Percentiles rank a stretch among this genome's conserved stretches.
These are phyloP conservation scores for Eulemur coronatus DNA, from an alignment of 2,797 vertebrate genomes.

Conservation along the genomic window DNA sequence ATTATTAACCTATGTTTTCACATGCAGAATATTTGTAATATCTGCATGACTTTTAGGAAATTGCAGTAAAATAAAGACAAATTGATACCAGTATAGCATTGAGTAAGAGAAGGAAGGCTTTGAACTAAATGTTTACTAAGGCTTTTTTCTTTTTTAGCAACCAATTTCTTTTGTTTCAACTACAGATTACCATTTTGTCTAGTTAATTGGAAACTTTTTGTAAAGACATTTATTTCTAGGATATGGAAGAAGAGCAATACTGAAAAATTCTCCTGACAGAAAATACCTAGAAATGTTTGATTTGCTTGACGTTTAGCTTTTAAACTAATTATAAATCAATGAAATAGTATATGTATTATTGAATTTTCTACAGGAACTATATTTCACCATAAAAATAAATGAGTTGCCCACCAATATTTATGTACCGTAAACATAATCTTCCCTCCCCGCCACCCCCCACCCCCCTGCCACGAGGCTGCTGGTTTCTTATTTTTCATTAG, in stretches of 20 bases:
- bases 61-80: background rate
- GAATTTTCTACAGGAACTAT: background rate
- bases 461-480: accelerated
- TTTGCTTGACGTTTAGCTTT: background rate
- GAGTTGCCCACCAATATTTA: background rate
- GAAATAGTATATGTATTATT: background rate
- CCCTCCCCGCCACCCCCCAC: accelerated
- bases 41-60: background rate
- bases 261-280: background rate
- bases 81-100: background rate
- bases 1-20: background rate
- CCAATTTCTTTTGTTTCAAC: background rate
- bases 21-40: background rate
- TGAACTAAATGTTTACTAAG: background rate
- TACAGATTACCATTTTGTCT: background rate
- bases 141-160: background rate
- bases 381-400: background rate
- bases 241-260: background rate
- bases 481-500: background rate
- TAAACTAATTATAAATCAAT: background rate
- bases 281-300: background rate
- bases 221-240: background rate
- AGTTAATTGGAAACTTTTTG: background rate
- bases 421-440: background rate
- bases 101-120: background rate